Percentiles rank a stretch among this genome's conserved stretches.
Evolutionary conservation across 2,888 invertebrate species (phyloP).

Genomic region (Pachliopta kotzebuea): DNA sequence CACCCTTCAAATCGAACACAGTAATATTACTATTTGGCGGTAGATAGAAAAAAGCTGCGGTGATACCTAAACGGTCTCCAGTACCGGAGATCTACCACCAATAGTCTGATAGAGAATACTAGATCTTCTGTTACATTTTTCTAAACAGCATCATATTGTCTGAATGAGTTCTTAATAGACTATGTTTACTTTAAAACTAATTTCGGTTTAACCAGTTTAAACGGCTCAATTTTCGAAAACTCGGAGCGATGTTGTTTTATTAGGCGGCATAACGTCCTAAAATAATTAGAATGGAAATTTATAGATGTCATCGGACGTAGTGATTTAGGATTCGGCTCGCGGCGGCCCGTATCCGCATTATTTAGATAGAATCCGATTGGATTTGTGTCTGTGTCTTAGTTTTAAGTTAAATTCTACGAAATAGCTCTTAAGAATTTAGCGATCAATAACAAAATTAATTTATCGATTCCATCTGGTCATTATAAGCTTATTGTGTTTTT

Average conservation of each 20-base stretch:
- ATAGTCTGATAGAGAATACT: no score
- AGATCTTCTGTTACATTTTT: no score
- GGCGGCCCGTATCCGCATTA: slow-evolving; percentile 49
- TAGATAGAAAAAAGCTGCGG: no score
- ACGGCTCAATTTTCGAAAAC: slow-evolving; percentile 60
- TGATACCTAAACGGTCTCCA: no score
- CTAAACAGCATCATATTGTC: no score
- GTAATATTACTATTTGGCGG: no score
- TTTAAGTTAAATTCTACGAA: slow-evolving; percentile 35
- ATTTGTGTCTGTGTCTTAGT: slow-evolving; percentile 39
- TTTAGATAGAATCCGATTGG: slow-evolving; percentile 43
- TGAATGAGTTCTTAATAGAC: neutral
- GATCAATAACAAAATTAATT: neutral
- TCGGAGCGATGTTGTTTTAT: slow-evolving; percentile 62
- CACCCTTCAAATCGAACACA: no score
- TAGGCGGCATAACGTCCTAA: slow-evolving; percentile 64
- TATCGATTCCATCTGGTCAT: neutral
- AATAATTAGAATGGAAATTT: slow-evolving; percentile 74
- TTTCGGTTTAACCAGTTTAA: slow-evolving; percentile 58
- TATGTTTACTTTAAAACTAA: slow-evolving; percentile 48
- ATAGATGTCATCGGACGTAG: slow-evolving; percentile 65
- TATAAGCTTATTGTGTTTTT: neutral
- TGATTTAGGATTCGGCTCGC: slow-evolving; percentile 53
- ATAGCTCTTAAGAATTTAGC: slow-evolving; percentile 27
- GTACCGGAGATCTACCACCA: no score